phyloP scores from a whole-genome alignment of 2,113 vertebrate genomes.

The Alouatta palliata region DNA sequence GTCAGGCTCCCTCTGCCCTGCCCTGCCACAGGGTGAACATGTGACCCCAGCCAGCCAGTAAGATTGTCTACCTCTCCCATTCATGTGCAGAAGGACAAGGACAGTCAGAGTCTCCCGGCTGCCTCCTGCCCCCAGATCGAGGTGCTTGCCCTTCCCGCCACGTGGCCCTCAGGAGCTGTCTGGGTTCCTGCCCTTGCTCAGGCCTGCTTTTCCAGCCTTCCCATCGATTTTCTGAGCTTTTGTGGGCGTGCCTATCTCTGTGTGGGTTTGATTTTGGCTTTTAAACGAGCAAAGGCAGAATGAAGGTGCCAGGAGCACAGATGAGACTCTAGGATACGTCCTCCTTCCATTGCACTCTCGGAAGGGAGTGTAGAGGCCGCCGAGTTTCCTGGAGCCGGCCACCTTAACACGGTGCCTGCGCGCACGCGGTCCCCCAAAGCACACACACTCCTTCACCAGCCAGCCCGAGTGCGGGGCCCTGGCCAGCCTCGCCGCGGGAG shows the following conservation, averaged over 20 bases:
- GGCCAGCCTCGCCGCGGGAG: conserved; percentile 76
- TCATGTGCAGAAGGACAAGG: neutral
- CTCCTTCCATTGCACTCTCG: rapidly evolving
- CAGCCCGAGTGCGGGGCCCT: conserved; percentile 71
- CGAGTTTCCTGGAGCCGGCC: neutral
- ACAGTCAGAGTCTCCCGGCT: rapidly evolving
- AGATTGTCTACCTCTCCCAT: neutral
- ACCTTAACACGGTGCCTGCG: too few species aligned
- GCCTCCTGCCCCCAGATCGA: neutral
- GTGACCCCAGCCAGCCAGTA: neutral
- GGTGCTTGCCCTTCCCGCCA: neutral
- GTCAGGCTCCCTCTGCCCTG: neutral
- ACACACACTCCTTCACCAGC: neutral
- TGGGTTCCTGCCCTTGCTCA: neutral
- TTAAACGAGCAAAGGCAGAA: neutral
- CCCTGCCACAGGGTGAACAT: rapidly evolving
- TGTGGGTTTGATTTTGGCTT: neutral
- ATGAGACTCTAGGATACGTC: neutral
- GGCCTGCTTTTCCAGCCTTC: neutral
- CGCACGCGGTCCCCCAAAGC: neutral
- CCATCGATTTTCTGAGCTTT: neutral
- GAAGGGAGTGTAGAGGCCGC: neutral
- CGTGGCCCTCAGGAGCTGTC: neutral
- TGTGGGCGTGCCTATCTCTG: neutral
- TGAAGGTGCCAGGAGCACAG: neutral